Conservation (phyloP, 2,113 vertebrate genomes). For the Chauna torquata region DNA sequence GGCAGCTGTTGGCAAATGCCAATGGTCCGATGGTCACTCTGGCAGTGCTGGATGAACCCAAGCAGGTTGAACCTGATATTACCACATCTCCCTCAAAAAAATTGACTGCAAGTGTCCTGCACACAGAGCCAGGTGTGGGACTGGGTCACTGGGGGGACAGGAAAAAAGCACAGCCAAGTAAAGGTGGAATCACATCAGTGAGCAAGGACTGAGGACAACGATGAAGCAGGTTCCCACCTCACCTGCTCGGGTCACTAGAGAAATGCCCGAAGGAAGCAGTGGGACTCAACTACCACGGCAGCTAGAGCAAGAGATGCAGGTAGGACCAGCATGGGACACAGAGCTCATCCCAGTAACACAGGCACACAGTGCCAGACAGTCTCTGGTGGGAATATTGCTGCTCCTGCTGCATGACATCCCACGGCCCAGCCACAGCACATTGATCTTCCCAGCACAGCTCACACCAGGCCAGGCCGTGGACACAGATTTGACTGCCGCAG, state of each 20-base stretch:
- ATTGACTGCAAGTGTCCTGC: background rate
- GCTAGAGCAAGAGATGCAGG: background rate
- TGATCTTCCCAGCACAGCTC: background rate
- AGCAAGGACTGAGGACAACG: background rate
- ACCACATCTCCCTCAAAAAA: background rate
- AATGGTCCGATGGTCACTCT: background rate
- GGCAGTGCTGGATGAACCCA: background rate
- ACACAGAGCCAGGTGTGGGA: background rate
- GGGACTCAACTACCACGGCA: background rate
- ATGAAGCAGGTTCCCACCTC: background rate
- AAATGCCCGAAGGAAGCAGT: background rate
- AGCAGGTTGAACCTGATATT: background rate
- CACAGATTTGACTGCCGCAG: background rate
- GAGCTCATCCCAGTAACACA: background rate
- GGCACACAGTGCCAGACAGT: background rate
- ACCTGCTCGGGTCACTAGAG: background rate
- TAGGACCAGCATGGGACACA: background rate
- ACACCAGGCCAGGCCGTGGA: background rate
- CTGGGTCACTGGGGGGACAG: background rate
- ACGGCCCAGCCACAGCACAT: rapidly evolving
- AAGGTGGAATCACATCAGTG: background rate
- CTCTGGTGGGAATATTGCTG: background rate
- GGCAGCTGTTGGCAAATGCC: background rate
- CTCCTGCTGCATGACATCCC: background rate
- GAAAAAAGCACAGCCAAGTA: background rate